Evolutionary conservation across 2,888 invertebrate genomes (phyloP), one percentile per base, ranked within the genome.

Genomic region (Sylvicola cinctus): DNA sequence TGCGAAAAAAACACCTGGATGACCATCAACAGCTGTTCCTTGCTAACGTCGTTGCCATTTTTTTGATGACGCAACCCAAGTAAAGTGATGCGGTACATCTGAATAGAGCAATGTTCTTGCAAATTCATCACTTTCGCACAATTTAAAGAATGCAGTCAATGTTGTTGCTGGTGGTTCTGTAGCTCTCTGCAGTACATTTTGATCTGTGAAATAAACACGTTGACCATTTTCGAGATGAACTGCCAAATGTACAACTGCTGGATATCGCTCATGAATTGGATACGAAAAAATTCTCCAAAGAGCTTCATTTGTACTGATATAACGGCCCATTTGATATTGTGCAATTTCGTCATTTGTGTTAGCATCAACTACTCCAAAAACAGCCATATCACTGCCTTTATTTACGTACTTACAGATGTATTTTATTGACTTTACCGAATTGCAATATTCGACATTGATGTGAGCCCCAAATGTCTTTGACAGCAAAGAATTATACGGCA

Each of bases 351-450:
- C 37, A 25, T 31, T 37, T 31, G 33, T 10, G 45, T 47, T 48
- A 35, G 37, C 40, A 34, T 39, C 38, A 39, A 37, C 42, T 30
- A 48, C 37, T 39, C 44, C 45, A 43, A 49, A 47, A 32, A 48
- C 44, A 36, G 52, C 49, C 50, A 49, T 49, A 39, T 54, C 52
- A 39, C 49, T 50, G 17, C 53, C 52, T 49, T 58, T 58, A 33
- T 46, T 51, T 20, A 59, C 49, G 44, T 59, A 59, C 43, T 57
- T 55, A 40, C 50, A 51, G 40, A 56, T 46, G 36, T 55, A 55
- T 45, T 55, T 55, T 14, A 55, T 53, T 1, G 46, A 44, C 38
- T 56, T 54, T 0, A 60, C 51, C 0, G 54, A 58, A 43, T 45
- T 48, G 37, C 57, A 61, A 36, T 33, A 49, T 38, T 58, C 55